These are phyloP conservation scores for Apis laboriosa DNA, from an alignment of 1,140 invertebrate genomes.

Conservation along the genomic window DNA sequence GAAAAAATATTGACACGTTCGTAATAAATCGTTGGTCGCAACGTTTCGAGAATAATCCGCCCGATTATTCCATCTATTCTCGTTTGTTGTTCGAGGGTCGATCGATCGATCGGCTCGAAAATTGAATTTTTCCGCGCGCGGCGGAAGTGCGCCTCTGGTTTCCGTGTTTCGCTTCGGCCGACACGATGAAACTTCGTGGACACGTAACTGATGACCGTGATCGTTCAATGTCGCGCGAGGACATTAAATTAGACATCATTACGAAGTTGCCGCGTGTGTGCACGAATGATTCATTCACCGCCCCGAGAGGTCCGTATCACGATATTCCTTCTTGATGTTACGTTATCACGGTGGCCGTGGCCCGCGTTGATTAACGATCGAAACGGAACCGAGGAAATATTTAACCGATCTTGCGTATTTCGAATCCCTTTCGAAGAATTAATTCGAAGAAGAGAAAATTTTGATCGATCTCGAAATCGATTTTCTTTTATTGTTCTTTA, in stretches of 20 bases:
- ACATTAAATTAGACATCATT: slow-evolving; percentile 50
- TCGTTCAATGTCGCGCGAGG: slow-evolving; percentile 56
- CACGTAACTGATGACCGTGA: slow-evolving; percentile 48
- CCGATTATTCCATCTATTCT: too few species aligned
- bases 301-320: slow-evolving; percentile 3
- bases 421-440: too few species aligned
- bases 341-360: slow-evolving; percentile 7
- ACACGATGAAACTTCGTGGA: slow-evolving; percentile 34
- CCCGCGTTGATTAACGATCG: slow-evolving; percentile 29
- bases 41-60: background rate
- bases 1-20: background rate
- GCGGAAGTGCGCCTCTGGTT: slow-evolving; percentile 10
- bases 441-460: too few species aligned
- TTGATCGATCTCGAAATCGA: too few species aligned
- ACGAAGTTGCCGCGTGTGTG: slow-evolving; percentile 20
- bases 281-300: slow-evolving; percentile 38
- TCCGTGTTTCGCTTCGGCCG: slow-evolving; percentile 14
- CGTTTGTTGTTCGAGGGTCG: background rate
- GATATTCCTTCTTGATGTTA: slow-evolving; percentile 11
- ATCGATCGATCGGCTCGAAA: slow-evolving; percentile 28
- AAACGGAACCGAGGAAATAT: background rate
- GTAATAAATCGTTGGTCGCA: slow-evolving; percentile 11
- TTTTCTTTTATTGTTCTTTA: too few species aligned
- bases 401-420: background rate
- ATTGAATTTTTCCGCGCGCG: slow-evolving; percentile 50